phyloP scores from a whole-genome alignment of 1,140 invertebrate species.

The Bombyx mori region DNA sequence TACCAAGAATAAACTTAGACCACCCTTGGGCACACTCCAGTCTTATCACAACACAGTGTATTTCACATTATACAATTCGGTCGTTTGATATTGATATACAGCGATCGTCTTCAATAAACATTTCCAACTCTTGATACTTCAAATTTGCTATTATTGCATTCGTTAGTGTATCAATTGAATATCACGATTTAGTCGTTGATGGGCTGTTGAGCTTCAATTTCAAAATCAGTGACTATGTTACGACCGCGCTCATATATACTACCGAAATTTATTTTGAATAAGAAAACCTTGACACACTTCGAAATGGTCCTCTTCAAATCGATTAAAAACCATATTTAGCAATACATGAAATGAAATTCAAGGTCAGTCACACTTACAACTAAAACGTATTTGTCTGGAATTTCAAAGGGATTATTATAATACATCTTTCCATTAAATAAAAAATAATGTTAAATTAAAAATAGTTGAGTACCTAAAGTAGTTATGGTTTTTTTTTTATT shows the following conservation, averaged over 20 bases:
- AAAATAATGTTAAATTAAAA: too few species aligned
- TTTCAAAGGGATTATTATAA: too few species aligned
- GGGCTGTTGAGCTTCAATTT: constrained; percentile 30
- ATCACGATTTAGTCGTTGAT: constrained; percentile 39
- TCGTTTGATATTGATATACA: constrained; percentile 35
- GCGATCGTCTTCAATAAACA: constrained; percentile 34
- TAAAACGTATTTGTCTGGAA: too few species aligned
- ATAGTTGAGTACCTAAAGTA: too few species aligned
- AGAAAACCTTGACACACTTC: constrained; percentile 37
- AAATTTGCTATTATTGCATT: constrained; percentile 25
- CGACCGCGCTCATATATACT: constrained; percentile 9
- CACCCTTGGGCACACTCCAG: constrained; percentile 42
- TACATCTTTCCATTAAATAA: too few species aligned
- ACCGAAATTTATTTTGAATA: constrained; percentile 30
- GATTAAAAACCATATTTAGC: too few species aligned
- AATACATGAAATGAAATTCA: too few species aligned
- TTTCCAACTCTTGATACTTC: constrained; percentile 22
- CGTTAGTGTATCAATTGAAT: constrained; percentile 27
- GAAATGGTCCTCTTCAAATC: too few species aligned
- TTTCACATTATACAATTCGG: constrained; percentile 25
- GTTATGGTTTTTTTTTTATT: too few species aligned
- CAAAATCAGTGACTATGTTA: neutral
- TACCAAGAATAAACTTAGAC: neutral
- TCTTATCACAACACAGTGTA: constrained; percentile 10
- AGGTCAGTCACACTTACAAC: too few species aligned